phyloP scores from a whole-genome alignment of 2,797 vertebrate species.

The Podargus strigoides region DNA sequence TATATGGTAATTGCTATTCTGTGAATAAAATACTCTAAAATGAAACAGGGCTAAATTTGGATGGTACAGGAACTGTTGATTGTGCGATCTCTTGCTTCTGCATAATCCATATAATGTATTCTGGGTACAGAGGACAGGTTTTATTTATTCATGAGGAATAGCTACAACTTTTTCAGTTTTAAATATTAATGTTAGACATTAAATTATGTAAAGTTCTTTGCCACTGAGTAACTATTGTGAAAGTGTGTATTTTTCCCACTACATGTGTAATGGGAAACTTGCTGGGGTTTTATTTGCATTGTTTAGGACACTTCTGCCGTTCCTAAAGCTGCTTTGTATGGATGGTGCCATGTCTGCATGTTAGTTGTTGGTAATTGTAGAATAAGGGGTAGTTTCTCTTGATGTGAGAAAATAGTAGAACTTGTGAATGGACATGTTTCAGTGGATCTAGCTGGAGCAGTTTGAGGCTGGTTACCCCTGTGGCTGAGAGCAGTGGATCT shows the following conservation, averaged over 20 bases:
- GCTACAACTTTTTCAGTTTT: background rate
- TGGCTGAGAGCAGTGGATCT: background rate
- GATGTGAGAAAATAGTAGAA: background rate
- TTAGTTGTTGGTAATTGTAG: background rate
- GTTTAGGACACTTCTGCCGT: background rate
- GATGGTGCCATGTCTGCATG: background rate
- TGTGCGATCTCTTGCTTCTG: background rate
- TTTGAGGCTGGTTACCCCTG: background rate
- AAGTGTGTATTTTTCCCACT: background rate
- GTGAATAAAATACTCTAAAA: background rate
- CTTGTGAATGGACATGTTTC: background rate
- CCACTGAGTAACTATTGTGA: background rate
- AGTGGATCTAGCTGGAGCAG: background rate
- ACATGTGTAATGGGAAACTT: too few species aligned
- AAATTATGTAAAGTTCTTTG: background rate
- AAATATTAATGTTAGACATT: background rate
- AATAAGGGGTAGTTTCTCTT: background rate
- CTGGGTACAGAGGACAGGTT: background rate
- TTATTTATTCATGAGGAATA: background rate
- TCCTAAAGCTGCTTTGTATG: background rate
- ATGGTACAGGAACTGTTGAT: background rate
- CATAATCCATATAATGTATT: background rate
- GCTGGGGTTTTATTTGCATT: background rate
- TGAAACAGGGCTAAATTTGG: conserved; percentile 1
- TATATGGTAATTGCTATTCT: background rate